These are phyloP conservation scores for Palloptera scutellata DNA, from an alignment of 2,888 invertebrate species.

Conservation along the genomic window DNA sequence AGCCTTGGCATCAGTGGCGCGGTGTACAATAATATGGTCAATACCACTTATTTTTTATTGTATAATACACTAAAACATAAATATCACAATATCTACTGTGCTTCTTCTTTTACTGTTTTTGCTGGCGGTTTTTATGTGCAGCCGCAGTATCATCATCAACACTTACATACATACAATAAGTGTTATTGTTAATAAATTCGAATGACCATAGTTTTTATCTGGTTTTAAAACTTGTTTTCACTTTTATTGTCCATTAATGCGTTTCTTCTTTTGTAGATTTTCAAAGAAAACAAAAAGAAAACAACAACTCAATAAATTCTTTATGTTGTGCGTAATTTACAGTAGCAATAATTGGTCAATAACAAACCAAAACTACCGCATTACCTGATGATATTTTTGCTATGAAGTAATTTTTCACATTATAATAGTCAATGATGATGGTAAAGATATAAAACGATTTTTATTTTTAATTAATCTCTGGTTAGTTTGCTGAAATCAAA, in stretches of 20 bases:
- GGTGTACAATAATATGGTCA: background rate
- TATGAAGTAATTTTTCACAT: too few relatives aligned
- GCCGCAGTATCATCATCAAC: background rate
- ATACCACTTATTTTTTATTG: background rate
- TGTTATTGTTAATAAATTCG: background rate
- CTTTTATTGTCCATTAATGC: conserved; percentile 50
- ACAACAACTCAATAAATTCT: background rate
- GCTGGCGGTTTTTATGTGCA: background rate
- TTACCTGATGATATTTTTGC: too few relatives aligned
- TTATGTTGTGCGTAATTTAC: background rate
- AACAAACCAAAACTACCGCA: too few relatives aligned
- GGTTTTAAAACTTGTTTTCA: conserved; percentile 51
- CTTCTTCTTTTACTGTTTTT: background rate
- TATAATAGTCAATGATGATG: too few relatives aligned
- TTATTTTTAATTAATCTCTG: too few relatives aligned
- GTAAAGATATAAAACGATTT: too few relatives aligned
- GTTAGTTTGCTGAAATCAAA: too few relatives aligned
- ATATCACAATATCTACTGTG: background rate
- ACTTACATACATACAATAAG: too few relatives aligned
- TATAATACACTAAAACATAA: too few relatives aligned
- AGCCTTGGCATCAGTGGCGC: background rate
- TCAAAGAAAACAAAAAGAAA: background rate
- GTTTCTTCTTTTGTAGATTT: background rate
- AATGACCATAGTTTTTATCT: background rate
- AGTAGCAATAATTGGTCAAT: background rate